A percentile compares a stretch with the other conserved stretches of the same genome.
Conservation (phyloP, 1,140 invertebrate species). For the Colletes gigas region DNA sequence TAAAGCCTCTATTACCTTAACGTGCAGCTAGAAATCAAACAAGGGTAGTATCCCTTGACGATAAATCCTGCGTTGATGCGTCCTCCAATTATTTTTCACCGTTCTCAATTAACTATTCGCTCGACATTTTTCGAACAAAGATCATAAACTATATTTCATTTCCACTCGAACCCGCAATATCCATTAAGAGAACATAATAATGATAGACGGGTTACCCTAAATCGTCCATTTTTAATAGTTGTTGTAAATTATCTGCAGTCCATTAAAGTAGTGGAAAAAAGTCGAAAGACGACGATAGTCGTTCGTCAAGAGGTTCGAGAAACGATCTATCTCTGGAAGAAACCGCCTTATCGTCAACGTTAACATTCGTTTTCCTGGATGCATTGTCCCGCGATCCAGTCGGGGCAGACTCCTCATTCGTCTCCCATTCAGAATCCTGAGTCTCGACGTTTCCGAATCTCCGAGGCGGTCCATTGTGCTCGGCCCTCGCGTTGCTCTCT, state of each 20-base stretch:
- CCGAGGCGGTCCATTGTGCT: conserved; percentile 71
- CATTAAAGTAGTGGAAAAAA: background rate
- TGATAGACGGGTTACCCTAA: too few relatives aligned
- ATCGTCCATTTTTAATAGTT: too few relatives aligned
- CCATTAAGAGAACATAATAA: too few relatives aligned
- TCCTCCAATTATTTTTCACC: background rate
- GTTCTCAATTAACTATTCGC: background rate
- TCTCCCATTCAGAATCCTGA: conserved; percentile 71
- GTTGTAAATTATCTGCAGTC: too few relatives aligned
- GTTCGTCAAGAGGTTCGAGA: conserved; percentile 19
- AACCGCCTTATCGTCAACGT: conserved; percentile 53
- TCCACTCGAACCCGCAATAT: background rate
- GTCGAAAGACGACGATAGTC: background rate
- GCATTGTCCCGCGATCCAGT: conserved; percentile 69
- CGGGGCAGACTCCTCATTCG: conserved; percentile 72
- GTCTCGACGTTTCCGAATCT: conserved; percentile 76
- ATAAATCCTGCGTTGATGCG: background rate
- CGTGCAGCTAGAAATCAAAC: conserved; percentile 53
- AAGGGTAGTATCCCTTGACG: conserved; percentile 36
- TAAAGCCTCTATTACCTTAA: conserved; percentile 7
- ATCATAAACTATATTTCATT: background rate
- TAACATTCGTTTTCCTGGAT: conserved; percentile 71
- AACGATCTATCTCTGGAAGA: conserved; percentile 48
- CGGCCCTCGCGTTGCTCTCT: conserved; percentile 57
- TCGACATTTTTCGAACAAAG: background rate